These are phyloP conservation scores for Cyphomyrus plagiostoma DNA, from an alignment of 2,113 vertebrate species.

Conservation along the genomic window DNA sequence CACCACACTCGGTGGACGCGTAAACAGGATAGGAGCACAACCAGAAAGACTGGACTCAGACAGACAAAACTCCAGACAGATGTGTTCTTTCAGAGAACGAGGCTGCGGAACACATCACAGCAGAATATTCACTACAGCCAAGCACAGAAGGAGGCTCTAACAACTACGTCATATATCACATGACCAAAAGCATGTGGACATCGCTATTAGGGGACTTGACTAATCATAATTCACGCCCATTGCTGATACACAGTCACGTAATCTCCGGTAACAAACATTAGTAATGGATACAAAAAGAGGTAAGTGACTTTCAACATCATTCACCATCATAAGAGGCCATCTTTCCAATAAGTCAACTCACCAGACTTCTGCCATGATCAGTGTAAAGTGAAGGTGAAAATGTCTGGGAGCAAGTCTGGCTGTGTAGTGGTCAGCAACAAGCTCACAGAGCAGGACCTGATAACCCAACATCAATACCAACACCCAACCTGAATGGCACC, in stretches of 20 bases:
- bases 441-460: not conserved
- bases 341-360: not conserved
- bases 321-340: not conserved
- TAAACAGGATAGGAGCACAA: not conserved
- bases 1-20: not conserved
- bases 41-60: not conserved
- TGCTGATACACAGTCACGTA: not conserved
- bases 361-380: not conserved
- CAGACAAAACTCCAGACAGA: not conserved
- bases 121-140: not conserved
- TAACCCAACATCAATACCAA: not conserved
- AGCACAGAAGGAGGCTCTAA: not conserved
- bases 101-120: not conserved
- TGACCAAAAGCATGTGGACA: not conserved
- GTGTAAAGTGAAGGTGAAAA: not conserved
- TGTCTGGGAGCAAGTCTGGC: not conserved
- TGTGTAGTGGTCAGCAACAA: not conserved
- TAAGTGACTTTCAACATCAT: not conserved
- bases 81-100: not conserved
- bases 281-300: not conserved
- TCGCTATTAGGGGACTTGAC: not conserved
- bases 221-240: not conserved
- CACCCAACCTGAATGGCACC: not conserved
- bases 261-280: not conserved
- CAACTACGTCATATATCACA: not conserved